Percentiles rank a stretch among this genome's conserved stretches.
Conservation (phyloP, 37 sponge, comb jelly and placozoan genomes). For the Halichondria panicea region DNA sequence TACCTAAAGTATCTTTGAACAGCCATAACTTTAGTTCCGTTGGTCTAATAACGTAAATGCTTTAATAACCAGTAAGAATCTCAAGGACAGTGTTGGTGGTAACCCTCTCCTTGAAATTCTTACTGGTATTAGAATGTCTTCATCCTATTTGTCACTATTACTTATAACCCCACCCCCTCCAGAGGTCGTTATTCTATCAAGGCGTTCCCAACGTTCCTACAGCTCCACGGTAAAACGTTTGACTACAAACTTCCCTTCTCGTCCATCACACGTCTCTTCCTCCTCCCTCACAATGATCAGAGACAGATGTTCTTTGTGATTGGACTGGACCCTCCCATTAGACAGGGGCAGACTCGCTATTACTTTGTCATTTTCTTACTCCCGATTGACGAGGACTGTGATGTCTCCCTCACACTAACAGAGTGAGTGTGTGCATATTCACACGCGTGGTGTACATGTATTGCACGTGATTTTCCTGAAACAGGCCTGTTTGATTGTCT, state of each 20-base stretch:
- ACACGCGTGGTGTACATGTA: neutral
- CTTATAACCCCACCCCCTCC: neutral
- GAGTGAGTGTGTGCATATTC: conserved; percentile 48
- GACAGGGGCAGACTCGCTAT: conserved; percentile 97
- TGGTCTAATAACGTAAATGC: too few species aligned
- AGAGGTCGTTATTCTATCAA: conserved; percentile 96
- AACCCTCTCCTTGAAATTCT: neutral
- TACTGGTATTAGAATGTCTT: neutral
- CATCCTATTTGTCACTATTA: neutral
- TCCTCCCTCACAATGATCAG: conserved; percentile 92
- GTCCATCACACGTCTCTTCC: conserved; percentile 80
- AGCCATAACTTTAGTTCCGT: too few species aligned
- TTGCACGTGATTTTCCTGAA: neutral
- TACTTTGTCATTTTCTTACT: conserved; percentile 86
- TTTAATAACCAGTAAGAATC: too few species aligned
- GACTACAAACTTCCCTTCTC: conserved; percentile 94
- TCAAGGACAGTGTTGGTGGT: neutral
- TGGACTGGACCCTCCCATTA: conserved; percentile 90
- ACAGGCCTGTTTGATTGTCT: neutral
- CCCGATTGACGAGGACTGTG: conserved; percentile 77
- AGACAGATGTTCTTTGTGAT: conserved; percentile 95
- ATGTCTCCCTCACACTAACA: conserved; percentile 70
- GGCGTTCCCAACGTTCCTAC: conserved; percentile 91
- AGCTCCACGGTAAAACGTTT: conserved; percentile 96
- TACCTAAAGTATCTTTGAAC: too few species aligned